A percentile compares a stretch with the other conserved stretches of the same genome.
Conservation (phyloP, 1,140 invertebrate species). For the Stratiolaelaps scimitus region DNA sequence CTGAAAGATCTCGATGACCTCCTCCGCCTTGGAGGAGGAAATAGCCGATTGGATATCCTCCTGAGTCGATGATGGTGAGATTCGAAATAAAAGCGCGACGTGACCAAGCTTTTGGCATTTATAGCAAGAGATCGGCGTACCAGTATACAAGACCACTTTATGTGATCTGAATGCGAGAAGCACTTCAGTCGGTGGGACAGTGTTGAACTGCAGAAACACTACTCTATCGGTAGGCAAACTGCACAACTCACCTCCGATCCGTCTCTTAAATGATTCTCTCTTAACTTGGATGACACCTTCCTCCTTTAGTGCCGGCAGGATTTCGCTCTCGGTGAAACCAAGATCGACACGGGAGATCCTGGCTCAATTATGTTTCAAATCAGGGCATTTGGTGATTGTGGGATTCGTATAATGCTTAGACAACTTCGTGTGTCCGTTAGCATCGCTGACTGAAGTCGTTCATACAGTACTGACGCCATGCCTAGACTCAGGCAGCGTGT, state of each 20-base stretch:
- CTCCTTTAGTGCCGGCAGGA: background rate
- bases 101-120: slow-evolving; percentile 6
- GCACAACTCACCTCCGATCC: background rate
- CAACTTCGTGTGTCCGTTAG: no score
- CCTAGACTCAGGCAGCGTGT: no score
- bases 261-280: background rate
- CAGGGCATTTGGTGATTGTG: background rate
- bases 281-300: background rate
- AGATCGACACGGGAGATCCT: background rate
- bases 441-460: no score
- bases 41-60: no score
- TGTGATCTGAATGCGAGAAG: background rate
- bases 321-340: background rate
- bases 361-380: slow-evolving; percentile 5
- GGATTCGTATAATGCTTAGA: no score
- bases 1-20: no score
- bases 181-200: background rate
- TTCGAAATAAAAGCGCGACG: no score
- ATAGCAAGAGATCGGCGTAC: background rate
- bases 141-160: slow-evolving; percentile 1
- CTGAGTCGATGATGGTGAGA: no score
- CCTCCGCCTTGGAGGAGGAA: no score
- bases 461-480: no score
- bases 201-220: background rate
- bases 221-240: background rate